Base-by-base conservation (phyloP, 2,113 vertebrate species). In the Ellobius talpinus region DNA sequence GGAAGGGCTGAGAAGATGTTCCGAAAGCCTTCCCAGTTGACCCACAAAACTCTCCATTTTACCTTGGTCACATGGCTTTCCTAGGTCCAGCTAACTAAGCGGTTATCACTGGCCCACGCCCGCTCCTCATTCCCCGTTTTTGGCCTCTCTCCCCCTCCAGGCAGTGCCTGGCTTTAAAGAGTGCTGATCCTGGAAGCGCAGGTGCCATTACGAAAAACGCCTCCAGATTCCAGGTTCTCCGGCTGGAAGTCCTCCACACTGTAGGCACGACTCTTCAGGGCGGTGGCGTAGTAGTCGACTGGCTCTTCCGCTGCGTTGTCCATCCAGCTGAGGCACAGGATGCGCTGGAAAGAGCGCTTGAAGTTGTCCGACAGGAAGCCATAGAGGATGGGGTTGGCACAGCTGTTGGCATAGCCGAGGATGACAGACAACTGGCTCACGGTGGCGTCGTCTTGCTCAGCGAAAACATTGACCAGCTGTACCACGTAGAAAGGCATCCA, bases 401-500 rank as follows among this genome's bases (percentile, higher is more conserved):
- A 99, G 97, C 99, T 99, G 97, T 99, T 99, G 97, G 99, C 99
- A 0, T 99, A 99, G 84, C 99, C 99, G 29, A 99, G 95, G 97
- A 99, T 99, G 96, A 99, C 99, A 0, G 99, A 99, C 93, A 99
- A 98, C 97, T 99, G 99, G 97, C 99, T 99, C 97, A 99, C 98
- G 12, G 99, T 99, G 94, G 99, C 98, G 91, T 99, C 99, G 92
- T 99, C 99, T 97, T 98, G 99, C 97, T 99, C 99, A 10, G 99
- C 99, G 70, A 99, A 99, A 91, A 99, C 99, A 92, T 99, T 99
- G 61, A 99, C 99, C 92, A 99, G 98, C 98, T 99, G 99, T 95
- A 99, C 99, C 7, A 99, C 98, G 90, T 99, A 99, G 98, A 99
- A 99, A 4, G 99, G 99, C 99, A 99, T 99, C 99, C 99, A 99